phyloP scores from a whole-genome alignment of 2,797 vertebrate genomes.

The Acrocephalus scirpaceus region DNA sequence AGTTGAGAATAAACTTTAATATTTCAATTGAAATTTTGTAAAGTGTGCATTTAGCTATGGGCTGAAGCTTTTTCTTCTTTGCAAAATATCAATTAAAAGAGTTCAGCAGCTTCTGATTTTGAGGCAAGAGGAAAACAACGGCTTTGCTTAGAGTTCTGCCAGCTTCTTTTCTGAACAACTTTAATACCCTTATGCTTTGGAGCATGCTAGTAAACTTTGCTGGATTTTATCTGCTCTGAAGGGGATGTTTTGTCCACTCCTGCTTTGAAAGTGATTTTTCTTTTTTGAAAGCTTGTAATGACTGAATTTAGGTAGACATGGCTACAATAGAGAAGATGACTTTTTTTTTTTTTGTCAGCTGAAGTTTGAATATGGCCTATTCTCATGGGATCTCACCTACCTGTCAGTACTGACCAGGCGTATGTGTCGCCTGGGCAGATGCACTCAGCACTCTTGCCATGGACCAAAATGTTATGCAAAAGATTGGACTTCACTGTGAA shows the following conservation, averaged over 20 bases:
- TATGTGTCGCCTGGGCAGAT: accelerated
- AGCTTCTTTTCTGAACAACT: slow-evolving; percentile 22
- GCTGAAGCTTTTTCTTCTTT: background rate
- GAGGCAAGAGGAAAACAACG: slow-evolving; percentile 37
- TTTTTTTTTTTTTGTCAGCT: background rate
- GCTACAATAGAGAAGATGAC: background rate
- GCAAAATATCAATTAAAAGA: background rate
- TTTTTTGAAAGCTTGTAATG: background rate
- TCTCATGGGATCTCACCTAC: background rate
- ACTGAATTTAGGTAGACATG: background rate
- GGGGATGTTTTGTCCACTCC: slow-evolving; percentile 7
- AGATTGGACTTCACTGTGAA: background rate
- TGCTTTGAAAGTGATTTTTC: background rate
- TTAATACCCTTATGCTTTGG: slow-evolving; percentile 15
- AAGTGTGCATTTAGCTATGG: background rate
- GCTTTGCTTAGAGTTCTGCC: slow-evolving; percentile 37
- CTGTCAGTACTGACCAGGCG: background rate
- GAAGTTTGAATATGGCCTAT: background rate
- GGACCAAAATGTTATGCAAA: background rate
- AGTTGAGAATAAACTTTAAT: background rate
- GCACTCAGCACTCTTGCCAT: background rate
- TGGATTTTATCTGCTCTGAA: background rate
- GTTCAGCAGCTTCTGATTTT: background rate
- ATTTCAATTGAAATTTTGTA: background rate
- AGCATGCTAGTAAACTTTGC: slow-evolving; percentile 28